A percentile compares a stretch with the other conserved stretches of the same genome.
Evolutionary conservation across 2,797 vertebrate genomes (phyloP).

Genomic region (Xenopus petersii): DNA sequence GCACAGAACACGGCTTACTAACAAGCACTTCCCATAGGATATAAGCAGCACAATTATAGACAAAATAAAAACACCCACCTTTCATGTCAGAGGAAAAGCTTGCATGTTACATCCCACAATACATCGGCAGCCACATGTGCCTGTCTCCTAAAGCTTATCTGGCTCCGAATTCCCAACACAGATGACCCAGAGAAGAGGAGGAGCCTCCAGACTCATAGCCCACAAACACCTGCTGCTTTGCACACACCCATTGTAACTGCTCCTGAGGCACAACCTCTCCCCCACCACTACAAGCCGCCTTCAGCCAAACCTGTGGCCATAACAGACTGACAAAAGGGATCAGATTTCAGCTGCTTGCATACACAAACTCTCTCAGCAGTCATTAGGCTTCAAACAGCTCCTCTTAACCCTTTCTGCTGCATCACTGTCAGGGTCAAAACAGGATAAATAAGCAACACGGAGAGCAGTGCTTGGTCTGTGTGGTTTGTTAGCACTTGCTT

Average conservation of each 20-base stretch:
- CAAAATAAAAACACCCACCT: slow-evolving; percentile 48
- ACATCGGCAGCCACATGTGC: slow-evolving; percentile 22
- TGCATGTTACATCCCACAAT: slow-evolving; percentile 44
- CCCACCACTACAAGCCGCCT: slow-evolving; percentile 30
- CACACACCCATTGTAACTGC: slow-evolving; percentile 16
- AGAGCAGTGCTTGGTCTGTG: not conserved
- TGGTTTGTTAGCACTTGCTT: not conserved
- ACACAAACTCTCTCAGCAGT: slow-evolving; percentile 45
- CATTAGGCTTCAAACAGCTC: slow-evolving; percentile 37
- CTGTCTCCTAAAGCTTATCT: slow-evolving; percentile 51
- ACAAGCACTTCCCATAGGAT: not conserved
- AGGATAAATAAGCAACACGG: not conserved
- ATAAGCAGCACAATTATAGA: not conserved
- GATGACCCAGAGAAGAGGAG: slow-evolving; percentile 55
- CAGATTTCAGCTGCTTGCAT: slow-evolving; percentile 59
- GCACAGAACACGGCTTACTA: not conserved
- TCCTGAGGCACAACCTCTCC: slow-evolving; percentile 17
- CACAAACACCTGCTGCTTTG: slow-evolving; percentile 63
- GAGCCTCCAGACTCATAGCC: slow-evolving; percentile 58
- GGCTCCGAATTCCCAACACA: slow-evolving; percentile 39
- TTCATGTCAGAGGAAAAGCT: slow-evolving; percentile 51
- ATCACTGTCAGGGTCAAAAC: slow-evolving; percentile 8
- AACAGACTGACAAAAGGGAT: slow-evolving; percentile 59
- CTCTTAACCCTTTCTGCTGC: slow-evolving; percentile 15
- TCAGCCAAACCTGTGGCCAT: slow-evolving; percentile 54